A percentile compares a stretch with the other conserved stretches of the same genome.
phyloP scores from a whole-genome alignment of 2,797 vertebrate genomes.

The Chelonia mydas region DNA sequence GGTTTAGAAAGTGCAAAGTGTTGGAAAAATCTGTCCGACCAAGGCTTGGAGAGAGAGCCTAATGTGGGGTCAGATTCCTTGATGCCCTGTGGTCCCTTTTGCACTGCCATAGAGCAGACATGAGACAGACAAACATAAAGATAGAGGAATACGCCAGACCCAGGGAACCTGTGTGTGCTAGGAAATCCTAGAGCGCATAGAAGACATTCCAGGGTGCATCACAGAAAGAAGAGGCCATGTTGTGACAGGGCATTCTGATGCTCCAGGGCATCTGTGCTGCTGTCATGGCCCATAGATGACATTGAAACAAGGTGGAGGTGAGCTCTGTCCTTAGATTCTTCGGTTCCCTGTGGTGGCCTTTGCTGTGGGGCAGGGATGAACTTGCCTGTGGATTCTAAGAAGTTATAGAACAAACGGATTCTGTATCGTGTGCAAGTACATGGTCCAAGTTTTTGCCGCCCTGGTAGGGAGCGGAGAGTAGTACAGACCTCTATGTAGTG shows the following conservation, averaged over 20 bases:
- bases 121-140: neutral
- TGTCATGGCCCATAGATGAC: neutral
- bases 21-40: neutral
- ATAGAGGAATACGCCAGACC: neutral
- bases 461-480: neutral
- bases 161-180: neutral
- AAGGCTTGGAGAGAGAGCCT: neutral
- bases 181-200: neutral
- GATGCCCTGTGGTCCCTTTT: neutral
- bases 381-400: accelerated
- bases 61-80: neutral
- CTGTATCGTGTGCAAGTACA: accelerated
- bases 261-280: neutral
- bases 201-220: neutral
- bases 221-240: neutral
- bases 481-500: neutral
- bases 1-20: neutral
- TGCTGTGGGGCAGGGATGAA: accelerated
- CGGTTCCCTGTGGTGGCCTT: neutral
- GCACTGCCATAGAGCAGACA: neutral
- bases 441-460: neutral
- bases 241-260: neutral
- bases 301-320: neutral
- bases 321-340: neutral
- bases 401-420: neutral